These are phyloP conservation scores for Hipparchia semele DNA, from an alignment of 2,888 invertebrate genomes.

Conservation along the genomic window DNA sequence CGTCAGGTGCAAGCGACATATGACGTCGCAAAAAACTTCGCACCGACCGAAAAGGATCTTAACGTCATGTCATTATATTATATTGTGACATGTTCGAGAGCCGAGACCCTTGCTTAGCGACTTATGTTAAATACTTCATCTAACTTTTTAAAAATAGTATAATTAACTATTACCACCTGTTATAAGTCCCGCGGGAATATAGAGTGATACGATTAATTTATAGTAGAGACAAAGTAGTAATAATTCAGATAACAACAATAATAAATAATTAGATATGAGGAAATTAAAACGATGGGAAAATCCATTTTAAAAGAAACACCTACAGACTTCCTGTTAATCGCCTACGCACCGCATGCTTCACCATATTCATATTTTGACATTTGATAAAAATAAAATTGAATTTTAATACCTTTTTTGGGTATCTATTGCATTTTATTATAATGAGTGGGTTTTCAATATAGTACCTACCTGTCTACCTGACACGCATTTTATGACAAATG, in stretches of 20 bases:
- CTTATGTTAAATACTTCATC: neutral
- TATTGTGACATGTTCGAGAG: neutral
- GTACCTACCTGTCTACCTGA: neutral
- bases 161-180: neutral
- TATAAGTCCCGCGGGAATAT: neutral
- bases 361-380: conserved; percentile 14
- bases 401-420: conserved; percentile 4
- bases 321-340: conserved; percentile 50
- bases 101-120: conserved; percentile 7
- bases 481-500: neutral
- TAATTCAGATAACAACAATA: neutral
- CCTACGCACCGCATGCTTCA: conserved; percentile 19
- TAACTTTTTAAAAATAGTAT: conserved; percentile 3
- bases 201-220: neutral
- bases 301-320: conserved; percentile 44
- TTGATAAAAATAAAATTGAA: conserved; percentile 4
- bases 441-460: neutral
- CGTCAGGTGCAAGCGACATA: conserved; percentile 69
- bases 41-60: conserved; percentile 42
- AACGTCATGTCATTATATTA: conserved; percentile 9
- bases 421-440: neutral
- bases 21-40: conserved; percentile 52
- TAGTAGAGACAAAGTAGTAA: neutral
- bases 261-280: neutral
- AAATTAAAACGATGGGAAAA: neutral